A percentile compares a stretch with the other conserved stretches of the same genome.
Conservation (phyloP, 2,888 invertebrate genomes). For the Eristalis pertinax region DNA sequence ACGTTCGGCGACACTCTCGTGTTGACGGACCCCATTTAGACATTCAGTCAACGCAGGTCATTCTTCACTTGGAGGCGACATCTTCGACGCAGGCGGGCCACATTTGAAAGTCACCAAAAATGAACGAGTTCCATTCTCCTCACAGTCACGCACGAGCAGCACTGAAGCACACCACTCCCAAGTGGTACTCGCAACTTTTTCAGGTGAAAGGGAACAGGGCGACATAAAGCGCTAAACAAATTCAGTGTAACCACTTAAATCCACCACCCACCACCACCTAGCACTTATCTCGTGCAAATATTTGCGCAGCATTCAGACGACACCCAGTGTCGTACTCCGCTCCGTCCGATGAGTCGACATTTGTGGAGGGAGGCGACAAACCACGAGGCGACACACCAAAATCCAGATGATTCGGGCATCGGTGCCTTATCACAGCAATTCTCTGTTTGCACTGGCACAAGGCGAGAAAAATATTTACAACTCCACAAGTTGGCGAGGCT, state of each 20-base stretch:
- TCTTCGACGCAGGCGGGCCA: no score
- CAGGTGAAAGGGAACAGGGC: neutral
- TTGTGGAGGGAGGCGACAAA: neutral
- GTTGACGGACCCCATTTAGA: no score
- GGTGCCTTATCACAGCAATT: neutral
- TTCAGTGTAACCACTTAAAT: neutral
- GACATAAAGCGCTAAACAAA: no score
- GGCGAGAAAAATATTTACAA: slow-evolving; percentile 34
- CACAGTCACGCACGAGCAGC: no score
- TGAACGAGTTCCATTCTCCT: no score
- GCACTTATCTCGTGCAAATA: neutral
- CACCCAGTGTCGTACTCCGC: neutral
- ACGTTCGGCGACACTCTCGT: no score
- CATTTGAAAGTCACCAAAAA: no score
- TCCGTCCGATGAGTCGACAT: neutral
- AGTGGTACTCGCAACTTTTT: neutral
- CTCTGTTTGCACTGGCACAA: slow-evolving; percentile 20
- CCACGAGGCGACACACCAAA: neutral
- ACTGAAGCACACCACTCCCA: no score
- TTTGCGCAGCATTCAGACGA: neutral
- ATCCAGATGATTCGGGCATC: neutral
- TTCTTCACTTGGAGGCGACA: no score
- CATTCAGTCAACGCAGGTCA: no score
- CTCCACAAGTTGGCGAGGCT: neutral
- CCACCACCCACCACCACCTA: neutral